These are phyloP conservation scores for Petrolisthes cinctipes DNA, from an alignment of 2,888 invertebrate genomes.

Conservation along the genomic window DNA sequence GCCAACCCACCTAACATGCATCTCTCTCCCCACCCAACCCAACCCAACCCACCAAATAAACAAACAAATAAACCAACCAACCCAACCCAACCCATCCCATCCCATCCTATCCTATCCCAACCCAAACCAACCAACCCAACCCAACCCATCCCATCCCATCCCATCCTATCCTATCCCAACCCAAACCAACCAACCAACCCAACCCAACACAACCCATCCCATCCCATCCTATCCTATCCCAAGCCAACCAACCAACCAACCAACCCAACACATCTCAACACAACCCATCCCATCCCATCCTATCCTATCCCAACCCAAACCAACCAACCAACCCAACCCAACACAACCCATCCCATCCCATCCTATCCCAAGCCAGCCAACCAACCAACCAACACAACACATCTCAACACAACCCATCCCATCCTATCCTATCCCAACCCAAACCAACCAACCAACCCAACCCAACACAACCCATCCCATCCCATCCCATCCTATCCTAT, in stretches of 20 bases:
- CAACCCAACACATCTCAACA: background rate
- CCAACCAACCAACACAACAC: too few species aligned
- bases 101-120: slow-evolving; percentile 58
- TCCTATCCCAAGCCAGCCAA: too few species aligned
- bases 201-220: background rate
- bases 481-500: too few species aligned
- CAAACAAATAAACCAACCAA: background rate
- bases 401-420: background rate
- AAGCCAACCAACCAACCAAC: background rate
- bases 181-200: background rate
- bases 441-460: background rate
- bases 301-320: background rate
- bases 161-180: background rate
- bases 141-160: too few species aligned
- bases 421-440: background rate
- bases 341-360: too few species aligned
- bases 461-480: background rate
- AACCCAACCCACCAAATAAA: background rate
- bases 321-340: background rate
- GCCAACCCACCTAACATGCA: slow-evolving; percentile 65
- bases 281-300: background rate
- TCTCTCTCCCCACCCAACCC: slow-evolving; percentile 55
- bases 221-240: background rate
- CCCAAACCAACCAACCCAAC: background rate
- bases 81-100: background rate